Percentiles rank a stretch among this genome's conserved stretches.
phyloP scores from a whole-genome alignment of 2,888 invertebrate species.

The Koerneria pararmatus region DNA sequence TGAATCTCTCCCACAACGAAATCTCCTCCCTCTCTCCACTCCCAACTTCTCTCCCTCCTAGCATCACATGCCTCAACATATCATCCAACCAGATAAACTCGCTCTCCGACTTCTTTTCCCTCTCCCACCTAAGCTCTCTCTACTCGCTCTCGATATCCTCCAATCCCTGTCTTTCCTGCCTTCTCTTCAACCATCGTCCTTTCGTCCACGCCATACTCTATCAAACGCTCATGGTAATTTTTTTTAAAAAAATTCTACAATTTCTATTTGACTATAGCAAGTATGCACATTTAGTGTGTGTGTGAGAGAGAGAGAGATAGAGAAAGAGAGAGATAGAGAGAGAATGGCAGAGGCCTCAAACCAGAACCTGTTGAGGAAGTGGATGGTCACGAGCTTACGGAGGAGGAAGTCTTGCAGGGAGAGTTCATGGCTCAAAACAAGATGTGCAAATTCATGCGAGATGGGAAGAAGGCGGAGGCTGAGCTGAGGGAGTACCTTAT shows the following conservation, averaged over 20 bases:
- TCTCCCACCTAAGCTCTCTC: conserved; percentile 7
- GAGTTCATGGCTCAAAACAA: conserved; percentile 17
- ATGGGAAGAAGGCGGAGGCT: neutral
- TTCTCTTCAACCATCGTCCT: conserved; percentile 16
- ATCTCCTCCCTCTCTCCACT: neutral
- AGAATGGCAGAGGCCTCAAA: too few relatives aligned
- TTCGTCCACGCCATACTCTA: conserved; percentile 18
- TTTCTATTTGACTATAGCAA: too few relatives aligned
- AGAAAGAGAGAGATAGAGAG: too few relatives aligned
- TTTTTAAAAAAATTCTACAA: neutral
- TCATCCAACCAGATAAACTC: conserved; percentile 10
- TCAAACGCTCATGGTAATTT: conserved; percentile 1
- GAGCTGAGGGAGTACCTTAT: conserved; percentile 10
- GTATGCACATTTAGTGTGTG: too few relatives aligned
- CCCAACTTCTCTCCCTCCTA: conserved; percentile 4
- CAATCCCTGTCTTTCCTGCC: conserved; percentile 4
- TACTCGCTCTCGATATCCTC: conserved; percentile 11
- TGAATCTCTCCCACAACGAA: conserved; percentile 8
- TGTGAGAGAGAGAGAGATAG: too few relatives aligned
- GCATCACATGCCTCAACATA: conserved; percentile 9
- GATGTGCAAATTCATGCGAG: conserved; percentile 16
- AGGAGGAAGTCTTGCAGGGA: conserved; percentile 15
- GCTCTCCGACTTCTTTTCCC: conserved; percentile 3
- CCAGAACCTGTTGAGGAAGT: too few relatives aligned
- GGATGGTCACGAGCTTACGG: conserved; percentile 6